Percentiles rank a stretch among this genome's conserved stretches.
Conservation (phyloP, 2,888 invertebrate species). For the Achlya flavicornis region DNA sequence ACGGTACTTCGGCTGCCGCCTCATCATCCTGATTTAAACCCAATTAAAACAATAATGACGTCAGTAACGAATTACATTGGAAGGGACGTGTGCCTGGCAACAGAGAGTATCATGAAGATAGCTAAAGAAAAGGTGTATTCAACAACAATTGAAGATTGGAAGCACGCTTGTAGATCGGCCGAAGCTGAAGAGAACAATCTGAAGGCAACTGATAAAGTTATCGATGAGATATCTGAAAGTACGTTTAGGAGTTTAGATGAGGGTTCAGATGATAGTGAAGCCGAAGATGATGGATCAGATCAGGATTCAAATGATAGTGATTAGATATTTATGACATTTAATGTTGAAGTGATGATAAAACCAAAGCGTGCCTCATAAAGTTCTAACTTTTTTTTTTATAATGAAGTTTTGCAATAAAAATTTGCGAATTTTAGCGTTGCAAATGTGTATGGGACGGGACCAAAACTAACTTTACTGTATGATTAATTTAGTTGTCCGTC, state of each 20-base stretch:
- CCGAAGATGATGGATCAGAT: slow-evolving; percentile 37
- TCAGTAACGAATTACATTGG: slow-evolving; percentile 38
- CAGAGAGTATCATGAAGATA: slow-evolving; percentile 42
- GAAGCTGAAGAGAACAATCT: slow-evolving; percentile 44
- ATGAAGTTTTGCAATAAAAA: no score
- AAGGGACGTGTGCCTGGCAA: slow-evolving; percentile 31
- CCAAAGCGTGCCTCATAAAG: not conserved
- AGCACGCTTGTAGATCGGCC: slow-evolving; percentile 29
- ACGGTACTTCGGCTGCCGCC: slow-evolving; percentile 37
- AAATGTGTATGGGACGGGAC: no score
- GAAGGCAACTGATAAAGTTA: slow-evolving; percentile 41
- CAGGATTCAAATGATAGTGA: slow-evolving; percentile 45
- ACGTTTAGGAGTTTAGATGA: slow-evolving; percentile 36
- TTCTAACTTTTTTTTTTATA: no score
- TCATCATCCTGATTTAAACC: slow-evolving; percentile 41
- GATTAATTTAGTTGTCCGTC: no score
- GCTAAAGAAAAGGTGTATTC: slow-evolving; percentile 40
- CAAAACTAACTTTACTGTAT: no score
- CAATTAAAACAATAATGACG: slow-evolving; percentile 33
- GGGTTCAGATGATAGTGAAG: slow-evolving; percentile 36
- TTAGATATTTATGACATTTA: slow-evolving; percentile 15
- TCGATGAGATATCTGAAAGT: slow-evolving; percentile 44
- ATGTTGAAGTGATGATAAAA: not conserved
- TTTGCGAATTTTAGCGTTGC: no score
- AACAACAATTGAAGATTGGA: slow-evolving; percentile 37